These are phyloP conservation scores for Onchidella celtica DNA, from an alignment of 2,888 invertebrate species.

Conservation along the genomic window DNA sequence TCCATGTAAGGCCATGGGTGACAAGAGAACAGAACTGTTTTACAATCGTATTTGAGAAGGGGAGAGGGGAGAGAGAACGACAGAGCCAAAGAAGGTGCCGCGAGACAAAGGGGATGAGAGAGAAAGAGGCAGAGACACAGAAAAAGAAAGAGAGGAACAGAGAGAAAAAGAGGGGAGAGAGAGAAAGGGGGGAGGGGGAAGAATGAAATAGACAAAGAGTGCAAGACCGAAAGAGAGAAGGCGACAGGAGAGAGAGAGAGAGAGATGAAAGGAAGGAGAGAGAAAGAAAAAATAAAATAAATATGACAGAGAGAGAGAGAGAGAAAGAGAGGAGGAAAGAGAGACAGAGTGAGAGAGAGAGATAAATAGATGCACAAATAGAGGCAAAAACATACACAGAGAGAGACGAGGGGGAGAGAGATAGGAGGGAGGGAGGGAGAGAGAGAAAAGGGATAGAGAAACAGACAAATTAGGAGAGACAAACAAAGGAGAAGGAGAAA, in stretches of 20 bases:
- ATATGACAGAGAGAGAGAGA: slow-evolving; percentile 8
- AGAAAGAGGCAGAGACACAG: slow-evolving; percentile 19
- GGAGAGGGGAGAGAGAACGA: not conserved
- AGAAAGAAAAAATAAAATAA: slow-evolving; percentile 1
- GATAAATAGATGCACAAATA: too few species aligned
- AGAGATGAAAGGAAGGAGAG: not conserved
- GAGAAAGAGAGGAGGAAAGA: slow-evolving; percentile 18
- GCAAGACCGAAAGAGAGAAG: not conserved
- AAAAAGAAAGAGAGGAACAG: not conserved
- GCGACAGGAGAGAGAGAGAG: not conserved
- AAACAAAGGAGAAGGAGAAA: too few species aligned
- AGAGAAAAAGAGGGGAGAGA: not conserved
- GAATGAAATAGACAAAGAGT: not conserved
- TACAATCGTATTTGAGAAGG: too few species aligned
- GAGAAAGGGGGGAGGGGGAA: not conserved
- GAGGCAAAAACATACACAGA: too few species aligned
- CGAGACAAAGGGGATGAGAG: slow-evolving; percentile 1
- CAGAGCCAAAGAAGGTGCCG: not conserved
- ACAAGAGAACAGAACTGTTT: too few species aligned
- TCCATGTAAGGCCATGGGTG: too few species aligned
- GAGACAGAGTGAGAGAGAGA: not conserved
- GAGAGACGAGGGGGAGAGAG: too few species aligned
- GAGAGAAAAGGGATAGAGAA: too few species aligned
- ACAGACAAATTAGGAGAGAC: too few species aligned
- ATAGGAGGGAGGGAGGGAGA: too few species aligned